Percentiles rank a stretch among this genome's conserved stretches.
Conservation (phyloP, 2,888 invertebrate genomes). For the Gymnoscelis rufifasciata region DNA sequence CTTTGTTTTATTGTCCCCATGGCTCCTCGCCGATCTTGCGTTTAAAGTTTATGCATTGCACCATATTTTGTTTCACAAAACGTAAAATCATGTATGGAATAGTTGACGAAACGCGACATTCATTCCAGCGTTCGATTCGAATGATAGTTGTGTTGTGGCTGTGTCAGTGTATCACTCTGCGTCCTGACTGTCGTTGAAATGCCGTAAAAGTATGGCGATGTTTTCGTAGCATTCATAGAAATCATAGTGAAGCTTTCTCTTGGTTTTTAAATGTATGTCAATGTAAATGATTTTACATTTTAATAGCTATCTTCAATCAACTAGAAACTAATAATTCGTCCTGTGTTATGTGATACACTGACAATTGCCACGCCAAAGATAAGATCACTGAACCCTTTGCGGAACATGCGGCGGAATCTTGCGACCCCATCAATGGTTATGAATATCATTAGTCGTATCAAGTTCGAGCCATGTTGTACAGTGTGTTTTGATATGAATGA, state of each 20-base stretch:
- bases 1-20: constrained; percentile 79
- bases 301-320: no score
- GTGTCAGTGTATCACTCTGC: constrained; percentile 38
- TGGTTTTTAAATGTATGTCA: no score
- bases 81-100: constrained; percentile 71
- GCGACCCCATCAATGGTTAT: constrained; percentile 42
- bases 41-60: constrained; percentile 78
- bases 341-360: constrained; percentile 14
- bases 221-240: no score
- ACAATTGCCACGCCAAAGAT: constrained; percentile 40
- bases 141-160: constrained; percentile 47
- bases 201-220: not conserved
- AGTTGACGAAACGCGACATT: constrained; percentile 66
- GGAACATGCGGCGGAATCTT: not conserved
- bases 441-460: constrained; percentile 64
- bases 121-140: constrained; percentile 47
- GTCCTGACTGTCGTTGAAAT: not conserved
- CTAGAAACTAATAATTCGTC: no score
- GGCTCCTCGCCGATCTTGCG: constrained; percentile 76
- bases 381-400: constrained; percentile 36
- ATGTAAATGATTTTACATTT: no score
- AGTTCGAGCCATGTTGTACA: constrained; percentile 40
- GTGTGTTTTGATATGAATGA: constrained; percentile 28
- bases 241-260: no score
- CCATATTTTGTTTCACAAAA: constrained; percentile 76